Percentiles rank a stretch among this genome's conserved stretches.
phyloP scores from a whole-genome alignment of 2,888 invertebrate genomes.

The Falcaria lacertinaria region DNA sequence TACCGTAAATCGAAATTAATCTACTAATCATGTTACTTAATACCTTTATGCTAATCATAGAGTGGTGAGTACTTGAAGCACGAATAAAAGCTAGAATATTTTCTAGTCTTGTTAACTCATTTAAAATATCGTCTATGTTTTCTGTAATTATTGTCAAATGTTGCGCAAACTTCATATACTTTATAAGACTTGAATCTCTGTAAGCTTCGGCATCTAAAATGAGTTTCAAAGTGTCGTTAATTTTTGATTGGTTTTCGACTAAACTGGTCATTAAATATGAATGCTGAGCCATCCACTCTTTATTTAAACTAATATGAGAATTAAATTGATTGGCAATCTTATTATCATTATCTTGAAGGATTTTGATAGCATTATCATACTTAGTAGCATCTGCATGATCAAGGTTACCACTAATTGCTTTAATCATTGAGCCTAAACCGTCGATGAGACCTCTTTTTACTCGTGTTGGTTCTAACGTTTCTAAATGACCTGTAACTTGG shows the following conservation, averaged over 20 bases:
- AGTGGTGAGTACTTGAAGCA: conserved; percentile 13
- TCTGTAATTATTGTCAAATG: conserved; percentile 10
- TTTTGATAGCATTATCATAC: conserved; percentile 19
- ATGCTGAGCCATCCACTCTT: conserved; percentile 13
- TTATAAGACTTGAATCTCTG: conserved; percentile 9
- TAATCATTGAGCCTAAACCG: conserved; percentile 18
- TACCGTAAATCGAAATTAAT: conserved; percentile 3
- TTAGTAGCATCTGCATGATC: conserved; percentile 18
- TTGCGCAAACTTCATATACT: conserved; percentile 16
- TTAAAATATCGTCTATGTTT: conserved; percentile 10
- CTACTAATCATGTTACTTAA: conserved; percentile 7
- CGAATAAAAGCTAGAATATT: conserved; percentile 15
- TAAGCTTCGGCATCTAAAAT: conserved; percentile 2
- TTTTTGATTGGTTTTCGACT: conserved; percentile 4
- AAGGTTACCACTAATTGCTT: conserved; percentile 19
- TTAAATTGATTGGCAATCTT: conserved; percentile 16
- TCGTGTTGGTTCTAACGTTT: conserved; percentile 1
- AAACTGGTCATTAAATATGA: neutral
- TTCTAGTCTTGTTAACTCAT: conserved; percentile 14
- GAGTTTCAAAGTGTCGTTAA: conserved; percentile 4
- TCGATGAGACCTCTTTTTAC: conserved; percentile 5
- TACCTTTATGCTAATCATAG: conserved; percentile 13
- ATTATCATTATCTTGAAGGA: conserved; percentile 14
- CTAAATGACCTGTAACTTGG: neutral
- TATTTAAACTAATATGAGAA: conserved; percentile 17